phyloP scores from a whole-genome alignment of 2,113 vertebrate genomes.

The Ammospiza caudacuta region DNA sequence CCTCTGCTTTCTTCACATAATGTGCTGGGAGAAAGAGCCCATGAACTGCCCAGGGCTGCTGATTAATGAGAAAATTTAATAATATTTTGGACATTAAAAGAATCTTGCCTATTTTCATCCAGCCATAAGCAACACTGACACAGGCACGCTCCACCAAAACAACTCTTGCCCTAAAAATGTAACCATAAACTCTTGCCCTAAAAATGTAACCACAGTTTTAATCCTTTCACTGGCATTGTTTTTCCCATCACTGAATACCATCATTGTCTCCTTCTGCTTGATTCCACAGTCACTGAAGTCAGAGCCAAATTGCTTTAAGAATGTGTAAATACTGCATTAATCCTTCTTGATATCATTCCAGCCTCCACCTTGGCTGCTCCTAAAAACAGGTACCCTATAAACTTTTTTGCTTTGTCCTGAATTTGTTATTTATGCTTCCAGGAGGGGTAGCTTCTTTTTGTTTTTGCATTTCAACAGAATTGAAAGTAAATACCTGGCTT shows the following conservation, averaged over 20 bases:
- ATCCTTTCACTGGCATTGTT: background rate
- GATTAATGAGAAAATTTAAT: background rate
- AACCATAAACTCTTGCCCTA: background rate
- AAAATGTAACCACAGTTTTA: background rate
- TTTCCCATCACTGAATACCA: background rate
- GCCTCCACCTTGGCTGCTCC: background rate
- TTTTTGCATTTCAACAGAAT: background rate
- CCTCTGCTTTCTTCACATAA: background rate
- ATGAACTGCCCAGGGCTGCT: background rate
- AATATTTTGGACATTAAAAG: background rate
- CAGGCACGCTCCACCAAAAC: background rate
- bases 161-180: background rate
- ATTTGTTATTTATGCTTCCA: background rate
- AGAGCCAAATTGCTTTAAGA: background rate
- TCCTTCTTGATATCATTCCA: background rate
- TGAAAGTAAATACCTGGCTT: background rate
- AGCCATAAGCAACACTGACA: background rate
- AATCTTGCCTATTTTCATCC: background rate
- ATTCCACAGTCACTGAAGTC: background rate
- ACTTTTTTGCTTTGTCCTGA: background rate
- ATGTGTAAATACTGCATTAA: background rate
- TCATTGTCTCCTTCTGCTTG: background rate
- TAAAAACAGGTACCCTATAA: background rate
- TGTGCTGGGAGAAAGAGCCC: background rate
- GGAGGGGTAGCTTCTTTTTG: background rate